Evolutionary conservation across 2,113 vertebrate species (phyloP), one percentile per base, ranked within the genome.

Genomic region (Anhinga rufa): DNA sequence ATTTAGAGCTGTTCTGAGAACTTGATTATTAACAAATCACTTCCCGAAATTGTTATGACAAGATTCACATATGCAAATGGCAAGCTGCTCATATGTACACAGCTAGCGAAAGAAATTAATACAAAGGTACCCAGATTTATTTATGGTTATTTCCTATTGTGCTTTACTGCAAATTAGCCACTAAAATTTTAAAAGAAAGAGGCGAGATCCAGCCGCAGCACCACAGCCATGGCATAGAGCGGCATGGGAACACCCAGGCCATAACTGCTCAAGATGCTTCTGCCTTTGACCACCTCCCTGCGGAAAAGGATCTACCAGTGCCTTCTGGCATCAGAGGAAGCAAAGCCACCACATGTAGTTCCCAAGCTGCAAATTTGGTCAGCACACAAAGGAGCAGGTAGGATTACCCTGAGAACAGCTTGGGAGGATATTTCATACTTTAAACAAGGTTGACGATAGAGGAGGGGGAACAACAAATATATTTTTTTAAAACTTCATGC

Each of bases 11-110:
- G 95, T 97, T 97, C 91, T 34, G 98, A 98, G 97, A 97, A 98
- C 97, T 97, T 96, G 97, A 98, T 98, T 97, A 98, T 98, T 98
- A 98, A 98, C 98, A 98, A 98, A 98, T 98, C 96, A 96, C 97
- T 98, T 98, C 96, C 96, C 62, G 61, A 98, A 97, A 98, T 91
- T 84, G 97, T 97, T 97, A 97, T 91, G 96, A 98, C 96, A 98
- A 97, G 97, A 97, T 97, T 92, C 97, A 97, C 97, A 97, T 97
- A 98, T 97, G 98, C 97, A 98, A 98, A 98, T 77, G 64, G 95
- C 94, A 97, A 97, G 96, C 96, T 65, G 76, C 92, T 98, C 96
- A 14, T 94, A 97, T 86, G 96, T 96, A 97, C 95, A 97, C 75
- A 94, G 92, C 66, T 92, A 97, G 96, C 68, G 25, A 77, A 96